These are phyloP conservation scores for Molorchus minor DNA, from an alignment of 2,888 invertebrate species.

Conservation along the genomic window DNA sequence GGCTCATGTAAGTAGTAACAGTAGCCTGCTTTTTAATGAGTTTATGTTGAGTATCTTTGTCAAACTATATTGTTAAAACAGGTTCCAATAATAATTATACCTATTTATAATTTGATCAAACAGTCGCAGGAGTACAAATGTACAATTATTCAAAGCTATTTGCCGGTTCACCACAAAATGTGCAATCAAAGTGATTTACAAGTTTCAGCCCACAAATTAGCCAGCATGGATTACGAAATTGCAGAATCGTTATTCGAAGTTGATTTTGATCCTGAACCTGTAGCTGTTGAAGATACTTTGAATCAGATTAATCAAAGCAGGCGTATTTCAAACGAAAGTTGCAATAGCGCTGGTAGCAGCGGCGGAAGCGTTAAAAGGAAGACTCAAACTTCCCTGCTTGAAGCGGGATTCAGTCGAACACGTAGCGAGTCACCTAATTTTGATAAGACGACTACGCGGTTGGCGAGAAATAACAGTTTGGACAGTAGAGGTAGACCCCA, in stretches of 20 bases:
- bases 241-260: not conserved
- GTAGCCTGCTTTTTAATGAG: constrained; percentile 10
- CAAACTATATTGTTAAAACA: no score
- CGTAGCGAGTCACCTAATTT: constrained; percentile 16
- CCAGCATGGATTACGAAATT: not conserved
- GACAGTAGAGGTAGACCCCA: constrained; percentile 28
- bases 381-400: constrained; percentile 71
- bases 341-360: constrained; percentile 4
- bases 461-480: constrained; percentile 27
- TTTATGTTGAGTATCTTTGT: not conserved
- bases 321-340: constrained; percentile 14
- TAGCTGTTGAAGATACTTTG: not conserved
- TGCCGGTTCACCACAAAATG: no score
- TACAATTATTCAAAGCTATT: no score
- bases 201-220: constrained; percentile 12
- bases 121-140: no score
- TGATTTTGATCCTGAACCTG: constrained; percentile 5
- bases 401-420: constrained; percentile 68
- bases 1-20: constrained; percentile 23
- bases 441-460: not conserved
- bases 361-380: constrained; percentile 57
- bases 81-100: no score
- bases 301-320: not conserved
- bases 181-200: no score
- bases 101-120: no score